Conservation (phyloP, 2,888 invertebrate species). For the Molanna angustata region DNA sequence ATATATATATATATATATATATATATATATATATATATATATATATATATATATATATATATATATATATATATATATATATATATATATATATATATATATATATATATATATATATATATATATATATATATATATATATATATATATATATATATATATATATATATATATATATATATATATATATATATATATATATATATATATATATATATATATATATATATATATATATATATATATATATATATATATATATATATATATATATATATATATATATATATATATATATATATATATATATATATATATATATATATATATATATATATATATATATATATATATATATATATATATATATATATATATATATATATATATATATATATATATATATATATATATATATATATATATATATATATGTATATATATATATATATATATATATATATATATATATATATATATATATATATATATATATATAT, state of each 20-base stretch:
- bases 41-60: too few relatives aligned
- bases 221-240: not conserved
- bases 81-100: conserved; percentile 7
- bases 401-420: conserved; percentile 12
- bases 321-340: conserved; percentile 11
- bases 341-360: conserved; percentile 12
- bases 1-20: too few relatives aligned
- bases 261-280: not conserved
- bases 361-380: conserved; percentile 12
- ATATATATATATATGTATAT: conserved; percentile 11
- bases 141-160: conserved; percentile 6
- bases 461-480: conserved; percentile 7
- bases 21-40: too few relatives aligned
- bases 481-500: conserved; percentile 2
- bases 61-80: not conserved
- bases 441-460: conserved; percentile 9
- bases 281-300: not conserved
- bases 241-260: not conserved
- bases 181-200: not conserved
- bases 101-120: conserved; percentile 7
- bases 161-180: conserved; percentile 4
- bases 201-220: conserved; percentile 2
- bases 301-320: not conserved
- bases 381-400: conserved; percentile 12
- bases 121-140: conserved; percentile 2